Conservation (phyloP, 2,797 vertebrate genomes). For the Catamblyrhynchus diadema region DNA sequence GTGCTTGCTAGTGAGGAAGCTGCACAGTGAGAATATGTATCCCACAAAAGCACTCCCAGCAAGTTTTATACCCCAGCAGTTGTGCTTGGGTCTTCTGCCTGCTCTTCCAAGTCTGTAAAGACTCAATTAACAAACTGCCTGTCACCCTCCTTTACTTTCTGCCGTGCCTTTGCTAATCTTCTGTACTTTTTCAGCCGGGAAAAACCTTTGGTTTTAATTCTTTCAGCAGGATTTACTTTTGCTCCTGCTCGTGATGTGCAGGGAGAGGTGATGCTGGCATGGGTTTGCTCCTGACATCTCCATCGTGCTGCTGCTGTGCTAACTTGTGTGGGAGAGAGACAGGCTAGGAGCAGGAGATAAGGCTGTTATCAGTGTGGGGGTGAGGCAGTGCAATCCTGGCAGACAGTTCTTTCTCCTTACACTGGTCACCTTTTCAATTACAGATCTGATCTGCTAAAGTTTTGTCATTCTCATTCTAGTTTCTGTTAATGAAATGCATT, state of each 20-base stretch:
- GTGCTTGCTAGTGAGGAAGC: background rate
- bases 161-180: background rate
- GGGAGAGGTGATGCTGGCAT: background rate
- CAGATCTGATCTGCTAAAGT: constrained; percentile 41
- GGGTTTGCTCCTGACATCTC: constrained; percentile 11
- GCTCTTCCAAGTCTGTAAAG: background rate
- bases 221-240: background rate
- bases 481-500: constrained; percentile 66
- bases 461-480: constrained; percentile 57
- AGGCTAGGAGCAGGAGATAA: background rate
- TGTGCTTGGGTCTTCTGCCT: background rate
- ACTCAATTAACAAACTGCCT: constrained; percentile 6
- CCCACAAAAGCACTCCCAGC: background rate
- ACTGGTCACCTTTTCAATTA: constrained; percentile 60
- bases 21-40: background rate
- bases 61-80: background rate
- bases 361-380: background rate
- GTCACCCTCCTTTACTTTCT: background rate
- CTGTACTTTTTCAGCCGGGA: background rate
- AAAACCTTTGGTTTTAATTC: background rate
- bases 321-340: background rate
- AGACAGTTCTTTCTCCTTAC: constrained; percentile 23
- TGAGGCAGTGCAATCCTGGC: background rate
- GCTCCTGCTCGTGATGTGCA: background rate
- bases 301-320: background rate